These are phyloP conservation scores for Oreochromis niloticus DNA, from an alignment of 2,113 vertebrate species.

Conservation along the genomic window DNA sequence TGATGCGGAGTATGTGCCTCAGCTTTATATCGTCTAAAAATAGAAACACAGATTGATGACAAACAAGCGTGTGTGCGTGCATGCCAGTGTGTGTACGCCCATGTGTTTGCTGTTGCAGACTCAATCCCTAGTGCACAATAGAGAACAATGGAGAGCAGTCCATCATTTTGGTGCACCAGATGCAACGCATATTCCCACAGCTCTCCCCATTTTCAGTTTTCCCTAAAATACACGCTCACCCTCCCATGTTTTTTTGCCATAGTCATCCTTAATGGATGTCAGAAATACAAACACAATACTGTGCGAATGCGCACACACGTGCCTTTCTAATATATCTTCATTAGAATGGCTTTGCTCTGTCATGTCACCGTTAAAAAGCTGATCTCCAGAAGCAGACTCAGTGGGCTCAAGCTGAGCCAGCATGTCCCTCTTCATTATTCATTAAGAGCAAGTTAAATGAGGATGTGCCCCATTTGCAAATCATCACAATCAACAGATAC, in stretches of 20 bases:
- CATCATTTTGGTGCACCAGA: constrained; percentile 21
- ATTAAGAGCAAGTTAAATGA: constrained; percentile 41
- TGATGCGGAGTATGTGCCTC: not conserved
- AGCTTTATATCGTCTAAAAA: constrained; percentile 25
- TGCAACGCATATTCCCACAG: constrained; percentile 5
- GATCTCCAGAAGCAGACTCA: not conserved
- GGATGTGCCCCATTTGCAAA: constrained; percentile 50
- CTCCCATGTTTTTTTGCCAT: not conserved
- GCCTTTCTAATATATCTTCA: not conserved
- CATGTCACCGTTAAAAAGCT: not conserved
- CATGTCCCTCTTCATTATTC: constrained; percentile 31
- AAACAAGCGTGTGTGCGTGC: not conserved
- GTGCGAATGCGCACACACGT: not conserved
- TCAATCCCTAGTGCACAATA: constrained; percentile 12
- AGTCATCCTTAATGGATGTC: not conserved
- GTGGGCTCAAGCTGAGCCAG: not conserved
- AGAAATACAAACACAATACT: not conserved
- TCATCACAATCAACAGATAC: not conserved
- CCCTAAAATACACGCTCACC: not conserved
- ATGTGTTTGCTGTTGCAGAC: not conserved
- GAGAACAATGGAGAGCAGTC: constrained; percentile 24
- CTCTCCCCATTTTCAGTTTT: not conserved
- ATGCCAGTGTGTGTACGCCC: not conserved
- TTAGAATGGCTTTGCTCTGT: constrained; percentile 1
- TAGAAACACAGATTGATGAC: constrained; percentile 39